Conservation (phyloP, 2,113 vertebrate species). For the Dicerorhinus sumatrensis region DNA sequence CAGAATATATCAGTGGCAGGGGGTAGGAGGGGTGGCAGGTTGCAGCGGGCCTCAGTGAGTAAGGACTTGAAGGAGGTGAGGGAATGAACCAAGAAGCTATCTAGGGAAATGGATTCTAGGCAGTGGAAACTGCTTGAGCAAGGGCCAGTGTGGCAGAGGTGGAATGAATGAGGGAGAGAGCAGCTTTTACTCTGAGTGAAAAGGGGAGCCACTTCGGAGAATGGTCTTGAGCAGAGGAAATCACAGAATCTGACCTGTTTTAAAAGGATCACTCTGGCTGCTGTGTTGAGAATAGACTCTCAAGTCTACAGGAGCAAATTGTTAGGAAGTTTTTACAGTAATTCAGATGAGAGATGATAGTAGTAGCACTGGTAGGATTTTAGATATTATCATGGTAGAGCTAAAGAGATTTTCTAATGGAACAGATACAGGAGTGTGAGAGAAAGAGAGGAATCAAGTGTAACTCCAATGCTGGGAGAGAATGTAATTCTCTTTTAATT, state of each 20-base stretch:
- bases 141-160: not conserved
- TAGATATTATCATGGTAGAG: not conserved
- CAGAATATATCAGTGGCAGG: not conserved
- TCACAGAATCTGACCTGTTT: not conserved
- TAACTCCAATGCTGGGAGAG: not conserved
- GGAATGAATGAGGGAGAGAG: not conserved
- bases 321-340: not conserved
- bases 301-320: not conserved
- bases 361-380: not conserved
- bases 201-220: not conserved
- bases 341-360: not conserved
- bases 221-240: slow-evolving; percentile 44
- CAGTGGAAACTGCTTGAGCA: not conserved
- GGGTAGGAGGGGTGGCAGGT: not conserved
- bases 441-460: not conserved
- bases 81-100: not conserved
- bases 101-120: slow-evolving; percentile 2
- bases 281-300: not conserved
- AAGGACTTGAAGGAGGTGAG: not conserved
- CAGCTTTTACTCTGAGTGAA: not conserved
- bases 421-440: not conserved
- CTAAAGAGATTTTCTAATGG: not conserved
- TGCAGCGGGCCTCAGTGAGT: not conserved
- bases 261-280: slow-evolving; percentile 5
- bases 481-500: slow-evolving; percentile 19